These are phyloP conservation scores for Teinopalpus imperialis DNA, from an alignment of 2,888 invertebrate genomes.

Conservation along the genomic window DNA sequence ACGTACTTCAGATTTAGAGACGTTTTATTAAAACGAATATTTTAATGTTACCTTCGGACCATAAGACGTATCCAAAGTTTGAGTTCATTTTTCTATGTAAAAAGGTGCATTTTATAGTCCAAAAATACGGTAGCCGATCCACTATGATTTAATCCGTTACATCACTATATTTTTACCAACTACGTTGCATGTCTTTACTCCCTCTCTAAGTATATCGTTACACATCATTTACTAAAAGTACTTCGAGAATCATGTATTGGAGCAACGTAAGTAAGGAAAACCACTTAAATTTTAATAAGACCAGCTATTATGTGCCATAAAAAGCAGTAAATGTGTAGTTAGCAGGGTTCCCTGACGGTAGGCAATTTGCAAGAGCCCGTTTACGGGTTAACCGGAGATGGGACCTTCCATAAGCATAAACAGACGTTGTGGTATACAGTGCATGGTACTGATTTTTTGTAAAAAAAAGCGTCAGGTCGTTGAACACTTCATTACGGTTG, in stretches of 20 bases:
- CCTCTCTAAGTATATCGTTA: slow-evolving; percentile 32
- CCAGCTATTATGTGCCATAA: slow-evolving; percentile 75
- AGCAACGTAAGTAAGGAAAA: slow-evolving; percentile 63
- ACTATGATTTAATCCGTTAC: too few species aligned
- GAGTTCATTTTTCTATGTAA: too few species aligned
- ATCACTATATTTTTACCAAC: too few species aligned
- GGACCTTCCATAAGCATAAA: slow-evolving; percentile 14
- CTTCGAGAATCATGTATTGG: slow-evolving; percentile 50
- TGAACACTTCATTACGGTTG: background rate
- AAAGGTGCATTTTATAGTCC: too few species aligned
- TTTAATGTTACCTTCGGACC: too few species aligned
- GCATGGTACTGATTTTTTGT: slow-evolving; percentile 7
- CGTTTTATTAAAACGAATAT: too few species aligned
- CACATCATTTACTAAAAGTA: slow-evolving; percentile 42
- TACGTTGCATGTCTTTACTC: slow-evolving; percentile 6
- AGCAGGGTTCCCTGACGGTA: slow-evolving; percentile 53
- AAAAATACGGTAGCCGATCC: too few species aligned
- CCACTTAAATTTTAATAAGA: slow-evolving; percentile 79
- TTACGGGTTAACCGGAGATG: slow-evolving; percentile 22
- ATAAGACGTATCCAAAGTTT: too few species aligned
- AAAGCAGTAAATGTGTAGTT: slow-evolving; percentile 76
- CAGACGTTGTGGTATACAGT: slow-evolving; percentile 1
- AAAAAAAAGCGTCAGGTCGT: background rate
- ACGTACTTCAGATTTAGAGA: too few species aligned
- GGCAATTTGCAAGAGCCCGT: slow-evolving; percentile 42